Base-by-base conservation (phyloP, 2,888 invertebrate species). In the Diarsia rubi region DNA sequence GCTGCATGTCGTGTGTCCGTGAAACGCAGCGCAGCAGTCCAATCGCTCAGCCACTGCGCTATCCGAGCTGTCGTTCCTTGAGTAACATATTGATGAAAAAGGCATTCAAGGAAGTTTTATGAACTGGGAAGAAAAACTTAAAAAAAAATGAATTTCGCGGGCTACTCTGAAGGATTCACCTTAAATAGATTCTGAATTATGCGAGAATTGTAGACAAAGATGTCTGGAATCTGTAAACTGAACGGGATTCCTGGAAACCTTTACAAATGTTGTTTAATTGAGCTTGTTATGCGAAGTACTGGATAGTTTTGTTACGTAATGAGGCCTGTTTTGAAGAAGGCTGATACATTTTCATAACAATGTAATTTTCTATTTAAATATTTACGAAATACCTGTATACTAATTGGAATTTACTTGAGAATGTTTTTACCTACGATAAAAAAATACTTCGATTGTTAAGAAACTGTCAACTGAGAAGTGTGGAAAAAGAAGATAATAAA, bases 171-270 rank as follows among this genome's bases (percentile, higher is more conserved):
- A 37, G 5, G 37, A 37, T 37, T 37, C 37, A 37, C 37, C 37
- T 37, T 85, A 49, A 75, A 84, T 52, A 42, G 69, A 60, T 85
- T 54, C 31, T 63, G 81, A 75, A 82, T 81, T 72, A 73, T 81
- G 45, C 31, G 45, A n/a, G 54, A 14, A 49, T 71, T 63, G n/a
- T 44, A 72, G 52, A 75, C 59, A 69, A 84, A 75, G 65, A 45
- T 27, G 62, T 45, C 62, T 19, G 44, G n/a, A 57, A 37, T 83
- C 66, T 69, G 54, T 62, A 49, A 52, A 31, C 45, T 31, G n/a
- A 59, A 63, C 12, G 27, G 31, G 37, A 69, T 47, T 49, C 9
- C 45, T 63, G 57, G 37, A 62, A 79, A 52, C 12, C 21, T 54
- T 52, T 31, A 27, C 27, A 27, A 44, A 65, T 57, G 49, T 66